Base-by-base conservation (phyloP, 1,140 invertebrate genomes). In the Rhopalosiphum maidis region DNA sequence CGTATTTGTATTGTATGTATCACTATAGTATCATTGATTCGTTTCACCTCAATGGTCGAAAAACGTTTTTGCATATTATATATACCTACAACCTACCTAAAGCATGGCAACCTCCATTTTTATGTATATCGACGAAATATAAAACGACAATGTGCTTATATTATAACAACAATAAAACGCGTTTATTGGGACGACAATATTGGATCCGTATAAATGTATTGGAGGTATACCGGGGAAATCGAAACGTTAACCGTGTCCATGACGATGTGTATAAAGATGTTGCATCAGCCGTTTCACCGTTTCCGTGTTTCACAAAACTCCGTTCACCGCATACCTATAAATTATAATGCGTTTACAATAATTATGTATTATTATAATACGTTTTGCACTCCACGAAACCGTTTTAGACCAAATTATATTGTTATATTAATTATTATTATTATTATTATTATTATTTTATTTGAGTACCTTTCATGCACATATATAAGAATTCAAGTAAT, bases 241-340 rank as follows among this genome's bases (percentile, higher is more conserved):
- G 22, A 85, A 37, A 41, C 37, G 37, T 41, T 41, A 43, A 85
- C 37, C 37, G 83, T 85, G 83, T 85, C 60, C 83, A 41, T 85
- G 83, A 85, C 83, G 83, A 41, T 25, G 22, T 43, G 83, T 43
- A 23, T 43, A 85, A 22, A 85, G 37, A 85, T 85, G 37, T 85
- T 85, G 83, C 83, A 41, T 85, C 83, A 85, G 83, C 23, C 83
- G 83, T 85, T 85, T 41, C 83, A 37, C 23, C 83, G 83, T 85
- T 85, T 41, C 83, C 37, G 83, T 41, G 83, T 85, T 85, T 8
- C 83, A 25, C 41, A 41, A 11, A 85, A 85, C 37, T 43, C 41
- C 22, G 37, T 41, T 85, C 60, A n/a, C 60, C 60, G 5, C 11
- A 0, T 15, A 54, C 8, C 2, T 68, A 5, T 68, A 68, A n/a